phyloP scores from a whole-genome alignment of 1,140 invertebrate genomes.

The Pseudobourletiella spinata region DNA sequence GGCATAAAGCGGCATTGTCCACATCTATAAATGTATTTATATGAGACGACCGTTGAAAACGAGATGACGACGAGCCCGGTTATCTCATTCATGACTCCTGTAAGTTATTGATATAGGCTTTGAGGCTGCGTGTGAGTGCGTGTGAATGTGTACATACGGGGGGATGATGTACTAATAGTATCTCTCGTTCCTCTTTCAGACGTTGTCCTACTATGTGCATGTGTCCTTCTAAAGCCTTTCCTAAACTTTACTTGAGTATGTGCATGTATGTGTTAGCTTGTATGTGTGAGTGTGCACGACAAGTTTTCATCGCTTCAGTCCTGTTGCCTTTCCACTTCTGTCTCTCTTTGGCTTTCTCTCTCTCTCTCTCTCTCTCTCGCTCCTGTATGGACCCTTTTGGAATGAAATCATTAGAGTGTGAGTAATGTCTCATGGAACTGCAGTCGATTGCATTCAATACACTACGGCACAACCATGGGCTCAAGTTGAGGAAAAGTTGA shows the following conservation, averaged over 20 bases:
- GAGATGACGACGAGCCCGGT: background rate
- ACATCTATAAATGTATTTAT: constrained; percentile 4
- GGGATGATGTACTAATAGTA: too few species aligned
- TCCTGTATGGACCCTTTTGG: constrained; percentile 43
- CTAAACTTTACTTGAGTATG: too few species aligned
- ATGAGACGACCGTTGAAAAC: constrained; percentile 1
- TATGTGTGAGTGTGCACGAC: too few species aligned
- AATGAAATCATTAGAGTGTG: constrained; percentile 50
- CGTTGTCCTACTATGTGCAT: too few species aligned
- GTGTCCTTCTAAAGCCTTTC: too few species aligned
- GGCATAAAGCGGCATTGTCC: constrained; percentile 8
- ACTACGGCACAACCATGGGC: constrained; percentile 4
- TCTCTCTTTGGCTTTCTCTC: background rate
- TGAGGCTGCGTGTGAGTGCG: too few species aligned
- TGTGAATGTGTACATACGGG: too few species aligned
- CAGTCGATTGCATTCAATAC: constrained; percentile 15
- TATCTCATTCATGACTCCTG: constrained; percentile 4
- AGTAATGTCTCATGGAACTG: constrained; percentile 41
- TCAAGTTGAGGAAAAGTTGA: background rate
- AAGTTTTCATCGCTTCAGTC: too few species aligned
- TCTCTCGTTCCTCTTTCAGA: too few species aligned
- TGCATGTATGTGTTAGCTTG: too few species aligned
- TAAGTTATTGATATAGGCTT: constrained; percentile 10
- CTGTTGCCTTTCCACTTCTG: background rate
- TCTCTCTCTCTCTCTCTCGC: background rate